Evolutionary conservation across 2,888 invertebrate genomes (phyloP), one percentile per base, ranked within the genome.

Genomic region (Petrolisthes cinctipes): DNA sequence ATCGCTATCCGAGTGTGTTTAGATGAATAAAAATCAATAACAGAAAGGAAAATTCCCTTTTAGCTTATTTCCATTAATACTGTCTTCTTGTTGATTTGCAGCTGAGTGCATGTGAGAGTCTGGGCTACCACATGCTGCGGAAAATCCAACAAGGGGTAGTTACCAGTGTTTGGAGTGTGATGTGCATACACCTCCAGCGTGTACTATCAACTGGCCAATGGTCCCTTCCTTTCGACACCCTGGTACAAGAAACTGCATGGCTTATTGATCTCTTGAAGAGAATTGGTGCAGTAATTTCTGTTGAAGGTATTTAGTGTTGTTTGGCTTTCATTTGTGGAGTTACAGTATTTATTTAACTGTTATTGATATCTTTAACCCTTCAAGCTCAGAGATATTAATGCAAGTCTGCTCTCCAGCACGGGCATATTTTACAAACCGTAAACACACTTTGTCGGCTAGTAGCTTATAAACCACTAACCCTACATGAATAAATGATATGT

Each of bases 121-220:
- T 89, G 9, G 89, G 83, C 11, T 76, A 57, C 37, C 89, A 85
- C 37, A 57, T 88, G 75, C 82, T 86, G 56, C 76, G 83, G 4
- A 76, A 53, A 37, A 86, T 89, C 57, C 89, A 89, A 75, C 61
- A 83, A 23, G 87, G 85, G 11, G 85, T 73, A 17, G 85, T 87
- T 73, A 81, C 81, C 14, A 89, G 89, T 79, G 73, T 89, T 20
- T 89, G 89, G 89, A 89, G 87, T 68, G 23, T 89, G 37, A 82
- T 84, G 61, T 89, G 87, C 66, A 51, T 89, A 23, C 75, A 75
- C 17, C 85, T 89, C 9, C 71, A 85, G 20, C 79, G 78, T 5
- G 51, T 56, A 2, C 85, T 89, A 1, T 85, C 82, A 73, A 53
- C 53, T 54, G 80, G 83, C 9, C 23, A 79, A 7, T 85, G 87